Evolutionary conservation across 2,113 vertebrate genomes (phyloP), one percentile per base, ranked within the genome.

Genomic region (Phylloscopus whistleri): DNA sequence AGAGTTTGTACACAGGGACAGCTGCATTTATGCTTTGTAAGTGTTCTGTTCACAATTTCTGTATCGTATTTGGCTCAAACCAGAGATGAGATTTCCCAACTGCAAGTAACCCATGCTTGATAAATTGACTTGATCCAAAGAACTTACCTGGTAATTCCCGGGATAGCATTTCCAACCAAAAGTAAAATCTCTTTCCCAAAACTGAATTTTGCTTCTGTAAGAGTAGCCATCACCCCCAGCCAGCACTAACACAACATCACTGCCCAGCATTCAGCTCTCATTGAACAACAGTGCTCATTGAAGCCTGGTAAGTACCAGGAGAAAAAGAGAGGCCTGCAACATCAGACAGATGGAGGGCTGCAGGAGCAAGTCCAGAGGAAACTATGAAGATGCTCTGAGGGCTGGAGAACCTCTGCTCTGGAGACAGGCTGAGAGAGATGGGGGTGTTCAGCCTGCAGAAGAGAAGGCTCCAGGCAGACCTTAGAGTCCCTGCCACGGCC

Each of bases 401-500:
- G 10, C n/a, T 66, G 19, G 24, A 66, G 30, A 9, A 1, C 28
- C n/a, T 59, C 64, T 69, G 4, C 11, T 59, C n/a, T 49, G 53
- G 35, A 69, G 24, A 30, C 12, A 75, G 19, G 30, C 30, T 75
- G 43, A 35, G 16, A n/a, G 23, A 56, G 18, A 9, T 20, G 23
- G 24, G 8, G 6, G 1, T 49, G n/a, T 13, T 75, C 51, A 85
- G 23, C 30, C 5, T 56, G 51, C 30, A 49, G 16, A 60, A 30
- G 5, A 51, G 19, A 55, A 48, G 6, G 9, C 28, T 48, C 5
- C 18, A 28, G 69, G 41, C 1, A n/a, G 18, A 84, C 2, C 9
- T 39, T 6, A 22, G n/a, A 73, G 41, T 1, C 18, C 27, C n/a
- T 55, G 27, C 2, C 59, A 33, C 0, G 0, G 9, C 18, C 49